Base-by-base conservation (phyloP, 2,797 vertebrate species). In the Clarias fuscus region DNA sequence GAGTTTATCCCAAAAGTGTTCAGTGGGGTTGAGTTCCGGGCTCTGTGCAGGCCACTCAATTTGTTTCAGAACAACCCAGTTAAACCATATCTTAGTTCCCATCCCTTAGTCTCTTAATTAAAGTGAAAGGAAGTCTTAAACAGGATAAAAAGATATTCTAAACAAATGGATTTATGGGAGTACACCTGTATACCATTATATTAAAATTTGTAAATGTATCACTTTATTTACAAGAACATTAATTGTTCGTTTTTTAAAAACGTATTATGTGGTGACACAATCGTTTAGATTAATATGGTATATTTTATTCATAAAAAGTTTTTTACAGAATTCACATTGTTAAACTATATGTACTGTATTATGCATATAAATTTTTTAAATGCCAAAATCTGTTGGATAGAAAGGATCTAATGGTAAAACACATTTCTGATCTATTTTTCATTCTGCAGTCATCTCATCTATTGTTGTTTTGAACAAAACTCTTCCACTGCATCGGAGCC, bases 391-490 rank as follows among this genome's bases (percentile, higher is more conserved):
- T 22, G 30, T 72, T 72, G 70, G 2, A n/a, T 24, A 73, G 33
- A 53, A 48, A 53, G n/a, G 2, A 8, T 58, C 56, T 62, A 48
- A 48, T 48, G 43, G 43, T 48, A 48, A 48, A 48, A 27, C 22
- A 43, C 40, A 43, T 62, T 43, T 59, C 65, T 59, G 22, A 68
- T 65, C n/a, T n/a, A 5, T 5, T 20, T 67, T 59, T 82, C 27
- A 53, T 76, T 88, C 30, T 82, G 67, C 92, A 96, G 95, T 93
- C 90, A 93, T 96, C 82, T 92, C 89, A 71, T 90, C 93, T 61
- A 68, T 96, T 84, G 91, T 78, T 87, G 90, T 95, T 78, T 77
- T 94, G 71, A 95, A 95, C 90, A 90, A 89, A 85, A 94, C 94
- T 0, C 91, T 89, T 67, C 84, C 86, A 85, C 82, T 92, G 90